Evolutionary conservation across 2,888 invertebrate genomes (phyloP).

Genomic region (Chaetogeoica ovagalla): DNA sequence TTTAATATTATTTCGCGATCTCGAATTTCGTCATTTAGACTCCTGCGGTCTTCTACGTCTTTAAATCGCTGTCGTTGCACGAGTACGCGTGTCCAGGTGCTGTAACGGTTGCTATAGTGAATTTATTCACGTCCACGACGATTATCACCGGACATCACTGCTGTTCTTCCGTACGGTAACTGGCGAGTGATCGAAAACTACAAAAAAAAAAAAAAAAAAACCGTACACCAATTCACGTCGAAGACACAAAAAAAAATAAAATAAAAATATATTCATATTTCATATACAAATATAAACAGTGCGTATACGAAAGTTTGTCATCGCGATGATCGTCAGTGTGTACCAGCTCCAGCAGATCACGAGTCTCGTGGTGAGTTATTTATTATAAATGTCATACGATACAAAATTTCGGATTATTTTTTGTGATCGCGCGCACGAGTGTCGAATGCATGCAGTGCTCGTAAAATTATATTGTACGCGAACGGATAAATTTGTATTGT

Average conservation of each 20-base stretch:
- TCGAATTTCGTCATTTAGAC: not conserved
- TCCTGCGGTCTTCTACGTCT: not conserved
- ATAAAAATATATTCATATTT: not conserved
- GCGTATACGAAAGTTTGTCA: not conserved
- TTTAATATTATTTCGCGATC: not conserved
- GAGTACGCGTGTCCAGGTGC: not conserved
- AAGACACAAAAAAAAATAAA: not conserved
- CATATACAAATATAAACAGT: not conserved
- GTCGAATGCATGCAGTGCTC: no score
- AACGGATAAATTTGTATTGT: no score
- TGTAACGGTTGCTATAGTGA: no score
- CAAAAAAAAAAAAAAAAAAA: no score
- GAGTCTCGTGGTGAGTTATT: conserved; percentile 29
- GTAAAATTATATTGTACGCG: no score
- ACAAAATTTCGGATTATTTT: no score
- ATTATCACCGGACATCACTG: no score
- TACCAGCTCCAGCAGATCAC: conserved; percentile 23
- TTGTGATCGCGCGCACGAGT: no score
- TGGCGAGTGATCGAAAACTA: no score
- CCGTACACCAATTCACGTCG: no score
- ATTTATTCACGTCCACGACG: no score
- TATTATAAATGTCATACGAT: not conserved
- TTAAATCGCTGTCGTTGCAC: not conserved
- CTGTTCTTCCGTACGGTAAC: no score
- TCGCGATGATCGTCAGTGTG: conserved; percentile 17